Conservation (phyloP, 2,888 invertebrate genomes). For the Limulus polyphemus region DNA sequence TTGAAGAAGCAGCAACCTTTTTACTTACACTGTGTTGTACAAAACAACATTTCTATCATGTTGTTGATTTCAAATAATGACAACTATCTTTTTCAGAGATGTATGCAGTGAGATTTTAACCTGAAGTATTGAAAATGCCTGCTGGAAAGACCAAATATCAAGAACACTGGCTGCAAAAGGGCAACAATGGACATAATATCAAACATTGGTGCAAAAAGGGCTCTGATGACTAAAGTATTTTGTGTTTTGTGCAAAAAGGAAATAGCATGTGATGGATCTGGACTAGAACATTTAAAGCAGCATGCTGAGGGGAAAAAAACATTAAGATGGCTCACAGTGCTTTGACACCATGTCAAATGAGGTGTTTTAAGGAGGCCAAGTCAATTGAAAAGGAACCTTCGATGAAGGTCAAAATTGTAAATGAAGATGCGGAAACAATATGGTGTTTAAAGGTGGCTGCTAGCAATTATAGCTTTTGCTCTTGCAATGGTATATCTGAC, state of each 20-base stretch:
- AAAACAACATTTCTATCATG: no score
- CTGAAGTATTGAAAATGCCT: constrained; percentile 1
- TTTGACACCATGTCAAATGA: not conserved
- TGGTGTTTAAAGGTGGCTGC: not conserved
- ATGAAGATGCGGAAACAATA: not conserved
- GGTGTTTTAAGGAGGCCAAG: not conserved
- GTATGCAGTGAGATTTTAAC: no score
- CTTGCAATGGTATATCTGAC: not conserved
- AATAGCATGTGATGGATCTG: not conserved
- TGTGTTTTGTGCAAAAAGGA: not conserved
- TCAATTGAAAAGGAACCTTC: no score
- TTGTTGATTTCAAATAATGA: no score
- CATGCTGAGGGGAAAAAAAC: constrained; percentile 1
- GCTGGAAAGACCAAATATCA: not conserved
- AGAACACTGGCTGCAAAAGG: not conserved
- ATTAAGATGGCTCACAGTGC: not conserved
- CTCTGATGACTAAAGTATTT: not conserved
- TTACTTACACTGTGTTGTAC: no score
- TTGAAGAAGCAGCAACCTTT: no score
- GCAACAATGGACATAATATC: not conserved
- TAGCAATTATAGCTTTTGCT: not conserved
- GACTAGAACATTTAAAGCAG: not conserved
- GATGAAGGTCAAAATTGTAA: no score
- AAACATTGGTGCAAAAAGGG: not conserved
- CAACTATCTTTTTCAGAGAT: no score